Evolutionary conservation across 2,888 invertebrate species (phyloP).

Genomic region (Chromoteleia sp.): DNA sequence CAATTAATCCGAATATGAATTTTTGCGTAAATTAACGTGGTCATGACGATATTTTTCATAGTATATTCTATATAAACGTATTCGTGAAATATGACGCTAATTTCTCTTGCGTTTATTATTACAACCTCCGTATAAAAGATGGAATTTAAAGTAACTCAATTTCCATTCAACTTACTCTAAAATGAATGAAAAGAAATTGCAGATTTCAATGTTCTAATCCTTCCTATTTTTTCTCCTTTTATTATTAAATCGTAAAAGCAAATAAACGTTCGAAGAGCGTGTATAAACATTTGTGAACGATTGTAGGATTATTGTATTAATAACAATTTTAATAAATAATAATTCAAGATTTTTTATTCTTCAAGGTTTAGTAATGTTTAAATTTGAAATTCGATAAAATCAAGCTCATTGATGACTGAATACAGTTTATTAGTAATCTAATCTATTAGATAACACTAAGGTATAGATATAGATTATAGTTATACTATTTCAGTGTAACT

Average conservation of each 20-base stretch:
- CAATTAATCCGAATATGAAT: slow-evolving; percentile 16
- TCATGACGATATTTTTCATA: slow-evolving; percentile 6
- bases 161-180: slow-evolving; percentile 15
- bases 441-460: slow-evolving; percentile 21
- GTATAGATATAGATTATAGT: no score
- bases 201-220: slow-evolving; percentile 22
- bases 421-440: slow-evolving; percentile 18
- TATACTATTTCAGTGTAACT: no score
- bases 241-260: neutral
- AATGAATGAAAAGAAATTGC: slow-evolving; percentile 10
- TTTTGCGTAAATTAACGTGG: neutral
- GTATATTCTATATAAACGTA: slow-evolving; percentile 7
- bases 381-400: no score
- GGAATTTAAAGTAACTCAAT: slow-evolving; percentile 28
- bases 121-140: slow-evolving; percentile 18
- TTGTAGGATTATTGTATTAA: neutral
- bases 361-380: neutral
- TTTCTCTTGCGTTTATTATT: slow-evolving; percentile 32
- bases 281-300: neutral
- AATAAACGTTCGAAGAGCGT: neutral
- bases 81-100: slow-evolving; percentile 23
- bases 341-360: neutral
- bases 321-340: neutral
- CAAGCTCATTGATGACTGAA: slow-evolving; percentile 26
- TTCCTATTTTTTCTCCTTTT: neutral